Evolutionary conservation across 2,888 invertebrate species (phyloP).

Genomic region (Heteropelma amictum): DNA sequence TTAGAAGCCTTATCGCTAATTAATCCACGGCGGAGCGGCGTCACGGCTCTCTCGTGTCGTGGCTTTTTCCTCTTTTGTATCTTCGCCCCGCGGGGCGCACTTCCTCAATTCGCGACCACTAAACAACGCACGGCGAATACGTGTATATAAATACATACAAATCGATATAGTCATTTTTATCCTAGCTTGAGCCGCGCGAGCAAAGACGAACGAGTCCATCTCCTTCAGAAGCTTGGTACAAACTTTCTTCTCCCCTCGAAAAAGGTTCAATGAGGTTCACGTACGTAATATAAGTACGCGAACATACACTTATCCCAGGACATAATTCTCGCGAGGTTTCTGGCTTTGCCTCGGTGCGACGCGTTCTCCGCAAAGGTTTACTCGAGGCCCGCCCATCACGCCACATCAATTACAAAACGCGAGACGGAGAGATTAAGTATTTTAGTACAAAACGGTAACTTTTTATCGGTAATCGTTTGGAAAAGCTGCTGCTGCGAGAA

Average conservation of each 20-base stretch:
- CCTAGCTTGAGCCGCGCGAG: conserved; percentile 52
- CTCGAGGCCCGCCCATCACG: conserved; percentile 32
- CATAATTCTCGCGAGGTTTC: conserved; percentile 36
- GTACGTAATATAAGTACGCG: background rate
- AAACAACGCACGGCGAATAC: background rate
- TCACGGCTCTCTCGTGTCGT: conserved; percentile 75
- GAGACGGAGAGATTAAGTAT: conserved; percentile 27
- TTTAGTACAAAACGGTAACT: conserved; percentile 6
- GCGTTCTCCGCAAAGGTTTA: conserved; percentile 10
- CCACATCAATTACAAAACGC: conserved; percentile 34
- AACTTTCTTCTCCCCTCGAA: conserved; percentile 47
- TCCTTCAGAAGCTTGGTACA: conserved; percentile 26
- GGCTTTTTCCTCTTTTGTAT: conserved; percentile 59
- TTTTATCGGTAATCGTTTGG: conserved; percentile 22
- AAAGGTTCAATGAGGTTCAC: too few species aligned
- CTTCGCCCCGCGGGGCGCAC: conserved; percentile 47
- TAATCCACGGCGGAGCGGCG: conserved; percentile 76
- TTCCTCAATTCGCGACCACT: conserved; percentile 53
- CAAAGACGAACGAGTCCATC: conserved; percentile 24
- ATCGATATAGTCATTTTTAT: conserved; percentile 25
- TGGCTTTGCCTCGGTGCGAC: conserved; percentile 1
- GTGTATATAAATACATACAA: background rate
- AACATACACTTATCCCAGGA: background rate
- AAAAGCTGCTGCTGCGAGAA: conserved; percentile 14
- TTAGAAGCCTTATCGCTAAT: conserved; percentile 78